phyloP scores from a whole-genome alignment of 1,140 invertebrate genomes.

The Caerostris darwini region DNA sequence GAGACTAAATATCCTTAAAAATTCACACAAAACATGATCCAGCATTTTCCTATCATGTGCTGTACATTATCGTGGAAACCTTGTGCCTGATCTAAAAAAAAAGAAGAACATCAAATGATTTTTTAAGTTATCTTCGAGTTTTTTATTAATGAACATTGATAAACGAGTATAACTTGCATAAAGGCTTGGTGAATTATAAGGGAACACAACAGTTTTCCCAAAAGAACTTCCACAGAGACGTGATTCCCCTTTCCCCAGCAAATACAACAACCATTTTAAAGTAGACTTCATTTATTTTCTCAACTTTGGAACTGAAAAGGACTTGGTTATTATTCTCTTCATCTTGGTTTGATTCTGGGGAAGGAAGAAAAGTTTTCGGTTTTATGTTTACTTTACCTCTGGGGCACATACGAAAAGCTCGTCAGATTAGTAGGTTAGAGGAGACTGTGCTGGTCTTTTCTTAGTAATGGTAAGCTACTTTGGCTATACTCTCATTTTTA shows the following conservation, averaged over 20 bases:
- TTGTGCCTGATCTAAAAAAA: too few species aligned
- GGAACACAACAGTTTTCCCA: not conserved
- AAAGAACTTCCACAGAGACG: not conserved
- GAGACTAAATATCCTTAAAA: too few species aligned
- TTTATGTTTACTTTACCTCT: conserved; percentile 54
- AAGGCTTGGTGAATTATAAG: conserved; percentile 48
- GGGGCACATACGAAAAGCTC: not conserved
- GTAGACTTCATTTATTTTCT: conserved; percentile 55
- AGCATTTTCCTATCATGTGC: too few species aligned
- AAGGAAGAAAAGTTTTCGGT: not conserved
- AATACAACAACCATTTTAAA: not conserved
- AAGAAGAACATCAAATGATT: not conserved
- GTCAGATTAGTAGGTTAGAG: not conserved
- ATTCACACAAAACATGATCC: too few species aligned
- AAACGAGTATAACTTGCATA: conserved; percentile 44
- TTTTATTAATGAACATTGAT: conserved; percentile 50
- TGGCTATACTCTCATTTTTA: not conserved
- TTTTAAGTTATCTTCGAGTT: not conserved
- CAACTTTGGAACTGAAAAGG: conserved; percentile 35
- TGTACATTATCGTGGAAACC: too few species aligned
- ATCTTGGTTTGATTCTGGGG: not conserved
- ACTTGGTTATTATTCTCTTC: conserved; percentile 48
- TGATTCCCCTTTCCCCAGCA: not conserved
- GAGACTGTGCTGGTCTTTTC: not conserved
- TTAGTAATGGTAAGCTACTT: conserved; percentile 19